phyloP scores from a whole-genome alignment of 2,113 vertebrate genomes.

The Neomonachus schauinslandi region DNA sequence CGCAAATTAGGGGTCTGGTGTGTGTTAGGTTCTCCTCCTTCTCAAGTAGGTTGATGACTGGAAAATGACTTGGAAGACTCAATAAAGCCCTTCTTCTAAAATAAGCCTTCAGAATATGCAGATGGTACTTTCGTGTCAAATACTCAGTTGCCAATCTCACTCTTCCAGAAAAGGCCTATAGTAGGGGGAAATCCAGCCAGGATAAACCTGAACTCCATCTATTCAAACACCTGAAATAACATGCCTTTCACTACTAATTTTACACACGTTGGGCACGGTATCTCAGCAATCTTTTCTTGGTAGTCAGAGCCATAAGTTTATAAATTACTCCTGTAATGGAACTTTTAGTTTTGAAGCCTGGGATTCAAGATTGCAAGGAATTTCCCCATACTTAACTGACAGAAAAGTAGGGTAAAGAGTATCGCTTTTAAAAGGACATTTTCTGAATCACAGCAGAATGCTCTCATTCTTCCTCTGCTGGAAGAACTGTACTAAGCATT shows the following conservation, averaged over 20 bases:
- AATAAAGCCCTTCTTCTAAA: constrained; percentile 52
- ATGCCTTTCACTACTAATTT: not conserved
- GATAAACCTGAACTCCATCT: not conserved
- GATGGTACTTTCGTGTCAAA: not conserved
- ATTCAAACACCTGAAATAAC: not conserved
- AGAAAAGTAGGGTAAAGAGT: not conserved
- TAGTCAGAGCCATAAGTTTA: not conserved
- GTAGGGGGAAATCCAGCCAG: not conserved
- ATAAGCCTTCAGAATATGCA: not conserved
- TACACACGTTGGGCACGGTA: not conserved
- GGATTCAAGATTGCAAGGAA: not conserved
- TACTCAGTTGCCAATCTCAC: not conserved
- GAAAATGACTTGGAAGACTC: not conserved
- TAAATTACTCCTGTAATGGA: not conserved
- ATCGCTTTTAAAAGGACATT: not conserved
- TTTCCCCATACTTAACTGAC: not conserved
- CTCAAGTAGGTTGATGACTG: not conserved
- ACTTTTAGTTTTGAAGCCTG: not conserved
- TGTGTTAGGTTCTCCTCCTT: not conserved
- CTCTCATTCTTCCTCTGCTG: not conserved
- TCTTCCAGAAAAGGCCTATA: not conserved
- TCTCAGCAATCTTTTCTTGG: not conserved
- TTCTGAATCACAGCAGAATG: not conserved
- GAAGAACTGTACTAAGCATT: not conserved
- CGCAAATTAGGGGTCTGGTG: not conserved